phyloP scores from a whole-genome alignment of 2,797 vertebrate genomes.

The Alfaro cultratus region DNA sequence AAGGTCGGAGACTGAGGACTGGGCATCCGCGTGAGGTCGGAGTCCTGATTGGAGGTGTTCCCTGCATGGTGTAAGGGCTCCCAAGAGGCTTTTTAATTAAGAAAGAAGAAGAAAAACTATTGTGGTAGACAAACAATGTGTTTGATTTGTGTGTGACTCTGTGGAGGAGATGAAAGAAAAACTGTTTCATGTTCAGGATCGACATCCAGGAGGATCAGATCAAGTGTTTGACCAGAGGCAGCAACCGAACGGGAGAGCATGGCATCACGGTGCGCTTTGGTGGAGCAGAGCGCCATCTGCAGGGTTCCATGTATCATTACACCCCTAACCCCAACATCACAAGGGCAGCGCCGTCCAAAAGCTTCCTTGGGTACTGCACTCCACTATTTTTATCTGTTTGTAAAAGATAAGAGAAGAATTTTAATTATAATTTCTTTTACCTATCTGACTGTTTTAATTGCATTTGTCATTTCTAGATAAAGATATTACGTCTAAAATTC shows the following conservation, averaged over 20 bases:
- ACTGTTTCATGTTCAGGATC: constrained; percentile 44
- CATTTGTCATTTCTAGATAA: not conserved
- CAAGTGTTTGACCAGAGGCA: constrained; percentile 86
- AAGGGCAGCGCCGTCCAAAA: constrained; percentile 88
- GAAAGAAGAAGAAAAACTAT: not conserved
- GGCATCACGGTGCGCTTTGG: constrained; percentile 86
- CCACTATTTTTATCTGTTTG: not conserved
- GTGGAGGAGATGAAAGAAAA: not conserved
- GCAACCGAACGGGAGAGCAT: constrained; percentile 83
- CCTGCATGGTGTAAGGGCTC: constrained; percentile 88
- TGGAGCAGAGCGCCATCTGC: constrained; percentile 84
- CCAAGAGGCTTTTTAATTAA: not conserved
- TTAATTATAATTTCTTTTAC: not conserved
- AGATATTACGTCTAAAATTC: not conserved
- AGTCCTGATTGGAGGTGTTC: constrained; percentile 88
- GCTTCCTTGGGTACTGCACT: constrained; percentile 89
- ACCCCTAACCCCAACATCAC: constrained; percentile 92
- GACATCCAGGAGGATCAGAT: constrained; percentile 84
- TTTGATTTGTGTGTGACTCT: constrained; percentile 1
- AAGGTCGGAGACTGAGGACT: constrained; percentile 87
- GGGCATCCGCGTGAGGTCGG: constrained; percentile 87
- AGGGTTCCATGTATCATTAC: constrained; percentile 85
- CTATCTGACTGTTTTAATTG: not conserved
- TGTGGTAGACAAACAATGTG: not conserved
- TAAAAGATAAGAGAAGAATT: not conserved